These are phyloP conservation scores for Parauchenoglanis punctatus DNA, from an alignment of 2,797 vertebrate species.

Conservation along the genomic window DNA sequence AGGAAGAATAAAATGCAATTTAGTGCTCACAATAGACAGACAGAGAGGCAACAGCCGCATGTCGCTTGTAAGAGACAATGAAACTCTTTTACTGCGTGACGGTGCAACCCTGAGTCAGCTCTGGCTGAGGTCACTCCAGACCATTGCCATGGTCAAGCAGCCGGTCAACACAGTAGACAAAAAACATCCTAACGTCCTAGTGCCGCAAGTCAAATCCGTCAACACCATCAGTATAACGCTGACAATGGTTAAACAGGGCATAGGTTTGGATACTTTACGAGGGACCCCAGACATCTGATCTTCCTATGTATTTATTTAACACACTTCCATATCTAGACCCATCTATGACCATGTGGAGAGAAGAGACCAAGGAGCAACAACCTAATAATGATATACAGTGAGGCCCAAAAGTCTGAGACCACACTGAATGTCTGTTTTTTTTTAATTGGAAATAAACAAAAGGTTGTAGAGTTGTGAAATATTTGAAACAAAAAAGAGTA, in stretches of 20 bases:
- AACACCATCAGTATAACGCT: neutral
- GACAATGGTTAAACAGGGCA: constrained; percentile 7
- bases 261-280: constrained; percentile 20
- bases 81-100: constrained; percentile 45
- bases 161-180: constrained; percentile 12
- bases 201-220: constrained; percentile 39
- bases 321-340: neutral
- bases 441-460: neutral
- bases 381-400: constrained; percentile 8
- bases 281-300: neutral
- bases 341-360: neutral
- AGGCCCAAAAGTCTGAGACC: neutral
- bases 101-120: constrained; percentile 39
- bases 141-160: constrained; percentile 57
- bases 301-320: neutral
- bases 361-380: neutral
- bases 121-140: constrained; percentile 33
- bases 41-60: constrained; percentile 23
- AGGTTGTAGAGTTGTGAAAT: neutral
- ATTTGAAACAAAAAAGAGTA: neutral
- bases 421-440: neutral
- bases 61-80: constrained; percentile 35
- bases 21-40: constrained; percentile 33
- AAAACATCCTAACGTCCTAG: constrained; percentile 28
- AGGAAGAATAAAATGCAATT: constrained; percentile 43